These are phyloP conservation scores for Pseudopodoces humilis DNA, from an alignment of 2,113 vertebrate species.

Conservation along the genomic window DNA sequence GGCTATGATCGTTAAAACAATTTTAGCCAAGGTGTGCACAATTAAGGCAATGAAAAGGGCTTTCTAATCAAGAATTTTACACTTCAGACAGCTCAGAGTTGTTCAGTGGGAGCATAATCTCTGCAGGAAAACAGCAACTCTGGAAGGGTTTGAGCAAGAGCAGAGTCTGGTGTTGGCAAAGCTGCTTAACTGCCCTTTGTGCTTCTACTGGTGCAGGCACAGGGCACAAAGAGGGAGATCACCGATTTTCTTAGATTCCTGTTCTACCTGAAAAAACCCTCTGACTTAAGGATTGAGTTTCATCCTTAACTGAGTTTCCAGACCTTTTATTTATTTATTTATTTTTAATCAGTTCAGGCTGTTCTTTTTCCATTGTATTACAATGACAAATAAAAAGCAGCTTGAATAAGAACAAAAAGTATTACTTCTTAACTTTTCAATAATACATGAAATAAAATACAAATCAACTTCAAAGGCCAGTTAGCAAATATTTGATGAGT, in stretches of 20 bases:
- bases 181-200: not conserved
- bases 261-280: slow-evolving; percentile 13
- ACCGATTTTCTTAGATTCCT: not conserved
- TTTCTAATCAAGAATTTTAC: not conserved
- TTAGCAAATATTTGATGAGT: slow-evolving; percentile 57
- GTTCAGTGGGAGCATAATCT: not conserved
- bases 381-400: slow-evolving; percentile 61
- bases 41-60: not conserved
- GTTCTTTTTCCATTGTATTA: slow-evolving; percentile 51
- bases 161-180: not conserved
- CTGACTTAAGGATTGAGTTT: slow-evolving; percentile 20
- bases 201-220: not conserved
- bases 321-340: slow-evolving; percentile 66
- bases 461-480: slow-evolving; percentile 58
- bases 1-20: not conserved
- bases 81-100: not conserved
- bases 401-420: slow-evolving; percentile 58
- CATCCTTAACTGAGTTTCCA: slow-evolving; percentile 42
- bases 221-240: not conserved
- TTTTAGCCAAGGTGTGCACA: not conserved
- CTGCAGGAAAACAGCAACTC: accelerated
- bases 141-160: not conserved
- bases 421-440: slow-evolving; percentile 59
- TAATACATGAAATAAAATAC: slow-evolving; percentile 57
- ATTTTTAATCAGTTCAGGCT: slow-evolving; percentile 62